Evolutionary conservation across 92 coral and sea anemone genomes (phyloP), one percentile per base, ranked within the genome.

Genomic region (Paragorgia papillata): DNA sequence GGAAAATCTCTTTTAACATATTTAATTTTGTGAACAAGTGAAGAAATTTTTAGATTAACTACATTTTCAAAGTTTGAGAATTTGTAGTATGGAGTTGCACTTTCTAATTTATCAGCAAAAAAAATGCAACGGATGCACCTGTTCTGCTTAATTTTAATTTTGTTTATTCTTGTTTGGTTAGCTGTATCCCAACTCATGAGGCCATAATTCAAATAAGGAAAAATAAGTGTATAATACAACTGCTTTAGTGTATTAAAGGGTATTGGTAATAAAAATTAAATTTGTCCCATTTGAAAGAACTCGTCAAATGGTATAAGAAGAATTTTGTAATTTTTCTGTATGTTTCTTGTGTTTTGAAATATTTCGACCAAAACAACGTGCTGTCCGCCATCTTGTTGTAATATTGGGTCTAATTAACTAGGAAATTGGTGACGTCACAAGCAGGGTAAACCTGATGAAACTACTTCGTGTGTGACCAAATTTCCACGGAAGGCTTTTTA

Each of bases 101-200:
- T 75, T 25, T 86, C 90, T 30, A 75, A 35, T 12, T 22, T 69
- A 20, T 62, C 46, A 15, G 84, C 88, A 86, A 86, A 75, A 22
- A 86, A 74, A 10, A 87, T 79, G 17, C 55, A 57, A 39, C 85
- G 59, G 28, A 87, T 59, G 48, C 82, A 87, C 74, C 79, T 83
- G 53, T 83, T 87, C 67, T 87, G 91, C 24, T 59, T 75, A 19
- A 65, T 83, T 40, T 51, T 43, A n/a, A 75, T 62, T 15, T 35
- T 65, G 29, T 62, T 40, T 49, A 74, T 57, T 28, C 46, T 48
- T 19, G 59, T 49, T 29, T 82, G 15, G 64, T 64, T 41, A 18
- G 84, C 59, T 22, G n/a, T 69, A 13, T 73, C 84, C 80, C 81
- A 84, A 57, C 84, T 84, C 44, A 80, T 69, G 6, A 79, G 9